Evolutionary conservation across 2,888 invertebrate species (phyloP).

Genomic region (Orthosia incerta): DNA sequence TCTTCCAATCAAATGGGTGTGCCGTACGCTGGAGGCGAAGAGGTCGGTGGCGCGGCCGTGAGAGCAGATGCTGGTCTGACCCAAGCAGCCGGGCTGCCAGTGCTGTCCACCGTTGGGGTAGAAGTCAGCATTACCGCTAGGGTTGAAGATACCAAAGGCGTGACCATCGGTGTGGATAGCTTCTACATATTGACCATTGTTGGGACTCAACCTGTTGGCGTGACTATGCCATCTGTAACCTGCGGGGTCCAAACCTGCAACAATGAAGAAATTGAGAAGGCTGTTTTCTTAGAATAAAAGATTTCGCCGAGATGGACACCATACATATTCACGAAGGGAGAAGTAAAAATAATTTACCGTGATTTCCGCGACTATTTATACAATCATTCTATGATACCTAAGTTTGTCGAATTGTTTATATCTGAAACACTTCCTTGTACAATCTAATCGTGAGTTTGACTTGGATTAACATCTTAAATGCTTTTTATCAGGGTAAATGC

Average conservation of each 20-base stretch:
- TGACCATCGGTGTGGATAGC: slow-evolving; percentile 79
- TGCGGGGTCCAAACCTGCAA: slow-evolving; percentile 70
- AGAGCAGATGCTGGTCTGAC: slow-evolving; percentile 72
- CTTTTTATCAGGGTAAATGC: neutral
- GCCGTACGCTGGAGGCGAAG: slow-evolving; percentile 74
- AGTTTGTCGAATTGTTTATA: no score
- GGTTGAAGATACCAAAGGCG: slow-evolving; percentile 72
- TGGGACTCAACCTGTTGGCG: slow-evolving; percentile 66
- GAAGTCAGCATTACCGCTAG: slow-evolving; percentile 75
- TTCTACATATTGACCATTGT: slow-evolving; percentile 76
- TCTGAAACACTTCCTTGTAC: no score
- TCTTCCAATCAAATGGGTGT: slow-evolving; percentile 74
- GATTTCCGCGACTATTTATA: no score
- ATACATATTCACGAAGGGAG: no score
- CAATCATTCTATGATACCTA: no score
- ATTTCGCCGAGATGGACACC: no score
- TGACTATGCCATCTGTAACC: slow-evolving; percentile 74
- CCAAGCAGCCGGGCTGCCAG: slow-evolving; percentile 77
- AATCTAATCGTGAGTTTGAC: no score
- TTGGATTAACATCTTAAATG: neutral
- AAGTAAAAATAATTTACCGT: no score
- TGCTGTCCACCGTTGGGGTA: slow-evolving; percentile 79
- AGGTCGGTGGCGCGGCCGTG: slow-evolving; percentile 76
- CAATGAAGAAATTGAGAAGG: neutral
- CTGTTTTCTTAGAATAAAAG: no score